Evolutionary conservation across 2,797 vertebrate genomes (phyloP), one percentile per base, ranked within the genome.

Genomic region (Phaenicophaeus curvirostris): DNA sequence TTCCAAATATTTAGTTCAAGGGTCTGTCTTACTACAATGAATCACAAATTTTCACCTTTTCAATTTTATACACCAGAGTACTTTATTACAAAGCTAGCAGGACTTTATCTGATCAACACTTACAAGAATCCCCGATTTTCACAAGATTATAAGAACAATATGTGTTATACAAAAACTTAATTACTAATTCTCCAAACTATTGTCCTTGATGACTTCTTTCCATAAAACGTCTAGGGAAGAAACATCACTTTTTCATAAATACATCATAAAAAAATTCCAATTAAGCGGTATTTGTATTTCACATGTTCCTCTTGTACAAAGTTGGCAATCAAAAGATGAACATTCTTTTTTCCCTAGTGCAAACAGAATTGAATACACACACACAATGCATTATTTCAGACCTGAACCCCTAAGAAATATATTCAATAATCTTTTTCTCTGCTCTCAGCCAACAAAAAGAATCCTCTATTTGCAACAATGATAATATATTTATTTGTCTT

Each of bases 401-500:
- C 8, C 35, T 37, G 76, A 83, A 42, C 2, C 31, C n/a, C n/a
- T 65, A 72, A 51, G 55, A 69, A 53, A 17, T 21, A 82, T 48
- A 76, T 92, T 57, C 74, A 58, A 13, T 5, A 31, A 55, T 31
- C 14, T 31, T 78, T 46, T 71, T 58, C 41, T 57, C 28, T 72
- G 28, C 21, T 33, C 31, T 73, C 41, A 80, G 31, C 69, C 44
- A 63, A 59, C 48, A 53, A 0, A 44, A 17, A 84, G n/a, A 72
- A 78, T 15, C 7, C 24, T 84, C 39, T 68, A 54, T 67, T 89
- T 87, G 77, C 48, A 85, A 77, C 44, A 65, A 35, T 8, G 33
- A 73, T 23, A 85, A 85, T 71, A 31, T 39, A 87, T 55, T 89
- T 86, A 87, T 81, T 91, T 94, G 58, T 86, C 89, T 93, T 89